Percentiles rank a stretch among this genome's conserved stretches.
phyloP scores from a whole-genome alignment of 2,888 invertebrate genomes.

The Hanleya hanleyi region DNA sequence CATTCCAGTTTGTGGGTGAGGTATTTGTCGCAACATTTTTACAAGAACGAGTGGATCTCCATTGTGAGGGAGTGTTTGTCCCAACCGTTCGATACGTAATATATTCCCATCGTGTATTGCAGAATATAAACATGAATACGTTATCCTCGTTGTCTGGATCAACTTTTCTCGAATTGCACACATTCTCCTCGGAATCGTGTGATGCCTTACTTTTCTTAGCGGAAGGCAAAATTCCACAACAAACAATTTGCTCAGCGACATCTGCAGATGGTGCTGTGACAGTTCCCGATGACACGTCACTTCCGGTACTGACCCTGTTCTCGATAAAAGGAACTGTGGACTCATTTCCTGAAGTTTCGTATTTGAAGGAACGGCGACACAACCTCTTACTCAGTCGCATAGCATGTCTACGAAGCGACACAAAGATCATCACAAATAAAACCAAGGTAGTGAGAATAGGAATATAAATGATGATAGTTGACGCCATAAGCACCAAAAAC shows the following conservation, averaged over 20 bases:
- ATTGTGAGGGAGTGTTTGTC: not conserved
- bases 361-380: conserved; percentile 4
- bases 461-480: not conserved
- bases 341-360: not conserved
- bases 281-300: not conserved
- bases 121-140: conserved; percentile 4
- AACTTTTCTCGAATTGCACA: too few species aligned
- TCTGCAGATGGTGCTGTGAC: not conserved
- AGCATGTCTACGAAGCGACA: not conserved
- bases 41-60: not conserved
- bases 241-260: too few species aligned
- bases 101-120: not conserved
- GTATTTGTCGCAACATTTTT: conserved; percentile 1
- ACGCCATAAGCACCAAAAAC: not conserved
- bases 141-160: too few species aligned
- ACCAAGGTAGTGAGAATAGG: not conserved
- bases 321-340: not conserved
- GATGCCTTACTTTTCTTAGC: too few species aligned
- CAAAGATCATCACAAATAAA: not conserved
- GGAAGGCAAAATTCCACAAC: too few species aligned
- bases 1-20: not conserved
- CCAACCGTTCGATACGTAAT: conserved; percentile 3
- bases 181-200: too few species aligned
- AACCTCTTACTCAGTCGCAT: not conserved
- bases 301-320: not conserved